A percentile compares a stretch with the other conserved stretches of the same genome.
Conservation (phyloP, 2,797 vertebrate species). For the Pithecia hirsuta region DNA sequence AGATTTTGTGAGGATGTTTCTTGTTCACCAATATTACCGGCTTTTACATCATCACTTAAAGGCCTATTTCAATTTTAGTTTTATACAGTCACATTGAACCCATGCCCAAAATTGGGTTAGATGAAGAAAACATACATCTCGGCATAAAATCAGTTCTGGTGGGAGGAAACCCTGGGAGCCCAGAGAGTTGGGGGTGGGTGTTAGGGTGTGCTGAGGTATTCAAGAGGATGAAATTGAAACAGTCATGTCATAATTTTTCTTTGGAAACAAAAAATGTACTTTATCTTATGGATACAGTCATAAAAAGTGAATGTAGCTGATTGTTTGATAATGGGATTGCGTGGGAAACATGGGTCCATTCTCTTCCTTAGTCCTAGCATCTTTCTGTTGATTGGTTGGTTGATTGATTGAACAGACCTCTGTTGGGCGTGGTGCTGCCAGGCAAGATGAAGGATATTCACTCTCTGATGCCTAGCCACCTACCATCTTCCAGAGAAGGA, state of each 20-base stretch:
- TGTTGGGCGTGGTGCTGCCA: no score
- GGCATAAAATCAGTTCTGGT: not conserved
- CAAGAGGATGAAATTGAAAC: not conserved
- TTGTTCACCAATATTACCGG: not conserved
- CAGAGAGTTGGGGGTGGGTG: rapidly evolving
- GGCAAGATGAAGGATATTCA: rapidly evolving
- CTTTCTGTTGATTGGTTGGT: rapidly evolving
- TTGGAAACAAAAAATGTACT: not conserved
- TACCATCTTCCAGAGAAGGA: not conserved
- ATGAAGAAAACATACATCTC: not conserved
- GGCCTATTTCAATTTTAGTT: not conserved
- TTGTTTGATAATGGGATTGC: not conserved
- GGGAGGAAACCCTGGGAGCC: rapidly evolving
- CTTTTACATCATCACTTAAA: not conserved
- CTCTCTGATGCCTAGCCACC: rapidly evolving
- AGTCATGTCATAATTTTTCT: not conserved
- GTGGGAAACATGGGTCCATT: not conserved
- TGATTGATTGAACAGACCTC: no score
- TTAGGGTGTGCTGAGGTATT: no score
- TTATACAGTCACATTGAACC: no score
- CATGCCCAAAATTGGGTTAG: not conserved
- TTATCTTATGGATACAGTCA: no score
- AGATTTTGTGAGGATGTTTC: not conserved
- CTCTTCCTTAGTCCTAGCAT: not conserved
- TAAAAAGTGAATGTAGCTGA: not conserved